These are phyloP conservation scores for Limenitis camilla DNA, from an alignment of 2,888 invertebrate species.

Conservation along the genomic window DNA sequence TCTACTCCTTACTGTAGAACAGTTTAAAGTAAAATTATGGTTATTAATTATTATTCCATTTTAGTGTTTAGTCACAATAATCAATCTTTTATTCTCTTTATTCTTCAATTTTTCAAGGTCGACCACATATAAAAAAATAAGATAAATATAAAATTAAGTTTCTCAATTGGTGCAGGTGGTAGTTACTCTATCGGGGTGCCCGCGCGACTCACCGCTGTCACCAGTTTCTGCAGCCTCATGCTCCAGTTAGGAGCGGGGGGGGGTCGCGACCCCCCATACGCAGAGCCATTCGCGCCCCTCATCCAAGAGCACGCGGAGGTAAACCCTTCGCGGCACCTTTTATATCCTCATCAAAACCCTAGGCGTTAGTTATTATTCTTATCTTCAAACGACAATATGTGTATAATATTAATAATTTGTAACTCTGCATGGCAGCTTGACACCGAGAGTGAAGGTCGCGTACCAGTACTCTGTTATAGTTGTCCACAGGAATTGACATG, in stretches of 20 bases:
- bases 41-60: too few relatives aligned
- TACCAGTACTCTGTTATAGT: constrained; percentile 51
- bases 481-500: constrained; percentile 7
- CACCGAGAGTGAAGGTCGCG: background rate
- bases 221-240: constrained; percentile 93
- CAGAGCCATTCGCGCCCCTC: constrained; percentile 71
- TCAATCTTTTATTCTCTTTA: too few relatives aligned
- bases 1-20: too few relatives aligned
- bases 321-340: constrained; percentile 52
- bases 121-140: background rate
- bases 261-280: constrained; percentile 73
- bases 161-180: constrained; percentile 63
- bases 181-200: constrained; percentile 92
- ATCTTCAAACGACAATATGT: constrained; percentile 75
- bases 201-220: constrained; percentile 89
- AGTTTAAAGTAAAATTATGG: too few relatives aligned
- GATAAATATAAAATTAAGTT: background rate
- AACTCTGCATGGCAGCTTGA: constrained; percentile 55
- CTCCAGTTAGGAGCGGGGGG: constrained; percentile 87
- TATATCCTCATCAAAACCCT: constrained; percentile 51
- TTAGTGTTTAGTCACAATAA: too few relatives aligned
- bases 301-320: constrained; percentile 72
- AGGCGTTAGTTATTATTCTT: constrained; percentile 63
- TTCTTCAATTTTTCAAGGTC: too few relatives aligned
- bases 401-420: constrained; percentile 73